Conservation (phyloP, 2,113 vertebrate species). For the Elephantulus edwardii region DNA sequence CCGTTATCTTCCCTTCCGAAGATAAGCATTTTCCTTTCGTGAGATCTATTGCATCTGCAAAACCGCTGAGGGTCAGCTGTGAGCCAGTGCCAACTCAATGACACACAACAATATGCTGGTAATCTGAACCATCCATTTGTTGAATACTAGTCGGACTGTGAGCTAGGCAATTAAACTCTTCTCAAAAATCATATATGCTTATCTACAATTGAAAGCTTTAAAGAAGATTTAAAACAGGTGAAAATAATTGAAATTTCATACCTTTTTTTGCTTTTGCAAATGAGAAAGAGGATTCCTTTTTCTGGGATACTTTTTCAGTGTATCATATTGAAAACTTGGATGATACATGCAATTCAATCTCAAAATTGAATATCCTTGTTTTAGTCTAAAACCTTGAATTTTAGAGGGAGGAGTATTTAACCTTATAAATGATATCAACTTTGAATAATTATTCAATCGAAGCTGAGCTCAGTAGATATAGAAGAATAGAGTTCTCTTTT, state of each 20-base stretch:
- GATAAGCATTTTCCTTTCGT: no score
- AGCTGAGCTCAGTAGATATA: neutral
- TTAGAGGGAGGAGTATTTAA: neutral
- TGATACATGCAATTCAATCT: conserved; percentile 30
- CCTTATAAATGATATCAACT: conserved; percentile 48
- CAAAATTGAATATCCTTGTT: conserved; percentile 38
- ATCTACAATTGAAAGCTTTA: neutral
- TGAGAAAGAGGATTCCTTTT: conserved; percentile 24
- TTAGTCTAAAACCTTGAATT: conserved; percentile 31
- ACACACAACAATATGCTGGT: neutral
- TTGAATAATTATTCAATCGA: conserved; percentile 20
- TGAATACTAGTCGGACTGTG: neutral
- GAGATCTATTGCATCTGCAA: no score
- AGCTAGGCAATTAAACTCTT: neutral
- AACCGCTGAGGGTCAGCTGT: no score
- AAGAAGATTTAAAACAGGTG: neutral
- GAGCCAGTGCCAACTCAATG: no score
- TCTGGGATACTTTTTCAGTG: neutral
- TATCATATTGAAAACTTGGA: conserved; percentile 36
- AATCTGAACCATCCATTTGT: neutral
- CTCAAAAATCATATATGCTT: neutral
- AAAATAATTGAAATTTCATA: conserved; percentile 35
- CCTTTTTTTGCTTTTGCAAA: conserved; percentile 24
- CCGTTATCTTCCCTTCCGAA: no score
- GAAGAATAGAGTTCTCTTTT: neutral